Conservation (phyloP, 2,113 vertebrate species). For the Riparia riparia region DNA sequence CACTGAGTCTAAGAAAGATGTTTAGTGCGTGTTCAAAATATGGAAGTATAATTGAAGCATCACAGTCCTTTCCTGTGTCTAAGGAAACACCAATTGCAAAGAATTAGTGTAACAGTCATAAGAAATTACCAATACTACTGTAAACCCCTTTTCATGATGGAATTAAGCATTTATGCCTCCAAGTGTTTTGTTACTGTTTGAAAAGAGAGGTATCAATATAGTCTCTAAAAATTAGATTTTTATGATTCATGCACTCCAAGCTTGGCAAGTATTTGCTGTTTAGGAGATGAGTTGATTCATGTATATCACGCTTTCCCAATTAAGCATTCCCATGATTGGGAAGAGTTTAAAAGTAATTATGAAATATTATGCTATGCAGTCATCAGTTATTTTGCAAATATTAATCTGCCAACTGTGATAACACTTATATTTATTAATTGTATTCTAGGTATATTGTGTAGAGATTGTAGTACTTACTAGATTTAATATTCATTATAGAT, state of each 20-base stretch:
- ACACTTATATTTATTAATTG: background rate
- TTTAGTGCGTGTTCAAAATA: background rate
- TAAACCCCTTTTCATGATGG: background rate
- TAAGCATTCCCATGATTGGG: background rate
- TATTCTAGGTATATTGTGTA: background rate
- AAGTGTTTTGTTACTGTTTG: background rate
- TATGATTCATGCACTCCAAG: background rate
- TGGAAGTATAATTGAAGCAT: background rate
- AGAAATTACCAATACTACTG: background rate
- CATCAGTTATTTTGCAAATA: background rate
- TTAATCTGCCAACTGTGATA: background rate
- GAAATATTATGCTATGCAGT: background rate
- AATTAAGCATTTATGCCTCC: background rate
- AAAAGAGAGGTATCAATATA: background rate
- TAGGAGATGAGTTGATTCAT: background rate
- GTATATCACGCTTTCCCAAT: background rate
- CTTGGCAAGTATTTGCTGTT: background rate
- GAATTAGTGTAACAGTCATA: background rate
- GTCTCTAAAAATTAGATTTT: background rate
- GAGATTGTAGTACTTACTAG: background rate
- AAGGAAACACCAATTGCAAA: background rate
- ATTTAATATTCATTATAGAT: background rate
- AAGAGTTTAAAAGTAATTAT: background rate
- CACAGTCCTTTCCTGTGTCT: background rate
- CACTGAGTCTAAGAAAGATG: background rate